Evolutionary conservation across 2,888 invertebrate species (phyloP).

Genomic region (Piscicola geometra): DNA sequence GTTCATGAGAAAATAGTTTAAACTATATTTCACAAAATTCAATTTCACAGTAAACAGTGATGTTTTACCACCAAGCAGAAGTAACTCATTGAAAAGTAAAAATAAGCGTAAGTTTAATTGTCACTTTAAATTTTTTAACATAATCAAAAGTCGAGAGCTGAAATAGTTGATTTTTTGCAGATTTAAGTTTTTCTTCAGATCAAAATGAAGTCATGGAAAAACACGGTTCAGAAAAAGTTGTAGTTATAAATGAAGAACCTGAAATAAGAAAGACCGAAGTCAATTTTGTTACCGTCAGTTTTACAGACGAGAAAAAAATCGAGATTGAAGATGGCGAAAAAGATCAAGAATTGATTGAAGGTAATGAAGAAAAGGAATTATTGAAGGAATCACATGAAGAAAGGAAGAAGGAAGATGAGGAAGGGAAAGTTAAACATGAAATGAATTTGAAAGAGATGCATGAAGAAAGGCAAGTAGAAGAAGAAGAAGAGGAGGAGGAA

Average conservation of each 20-base stretch:
- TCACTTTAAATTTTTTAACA: too few species aligned
- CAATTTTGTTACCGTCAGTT: too few species aligned
- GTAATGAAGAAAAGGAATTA: not conserved
- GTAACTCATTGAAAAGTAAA: too few species aligned
- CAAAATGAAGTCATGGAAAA: not conserved
- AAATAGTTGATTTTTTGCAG: too few species aligned
- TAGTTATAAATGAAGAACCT: not conserved
- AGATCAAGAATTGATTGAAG: not conserved
- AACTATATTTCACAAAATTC: too few species aligned
- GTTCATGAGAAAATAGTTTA: too few species aligned
- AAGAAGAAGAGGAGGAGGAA: constrained; percentile 10
- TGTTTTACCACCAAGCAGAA: too few species aligned
- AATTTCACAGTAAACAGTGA: too few species aligned
- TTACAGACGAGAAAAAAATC: not conserved
- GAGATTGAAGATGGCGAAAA: not conserved
- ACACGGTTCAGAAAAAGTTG: not conserved
- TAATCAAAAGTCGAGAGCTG: too few species aligned
- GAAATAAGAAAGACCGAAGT: not conserved
- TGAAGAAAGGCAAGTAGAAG: not conserved
- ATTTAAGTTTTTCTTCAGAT: too few species aligned
- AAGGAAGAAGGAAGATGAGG: not conserved
- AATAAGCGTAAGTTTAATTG: too few species aligned
- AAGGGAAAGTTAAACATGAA: not conserved
- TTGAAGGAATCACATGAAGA: not conserved
- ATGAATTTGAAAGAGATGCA: not conserved